Percentiles rank a stretch among this genome's conserved stretches.
Evolutionary conservation across 2,888 invertebrate genomes (phyloP).

Genomic region (Monoplex corrugatus): DNA sequence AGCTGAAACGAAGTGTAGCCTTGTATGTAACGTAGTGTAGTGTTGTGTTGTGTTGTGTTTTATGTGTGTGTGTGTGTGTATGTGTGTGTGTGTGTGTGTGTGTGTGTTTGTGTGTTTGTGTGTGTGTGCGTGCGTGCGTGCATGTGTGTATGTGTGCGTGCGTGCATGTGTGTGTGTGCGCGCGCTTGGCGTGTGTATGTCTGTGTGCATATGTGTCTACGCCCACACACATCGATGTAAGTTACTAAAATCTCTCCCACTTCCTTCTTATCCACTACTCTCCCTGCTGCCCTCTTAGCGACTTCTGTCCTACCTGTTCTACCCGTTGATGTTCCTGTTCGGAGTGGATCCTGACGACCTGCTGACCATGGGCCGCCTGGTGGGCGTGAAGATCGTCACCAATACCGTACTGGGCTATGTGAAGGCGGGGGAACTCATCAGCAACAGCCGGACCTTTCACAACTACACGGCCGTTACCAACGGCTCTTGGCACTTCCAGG

Average conservation of each 20-base stretch:
- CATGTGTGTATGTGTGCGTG: no score
- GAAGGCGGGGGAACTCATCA: conserved; percentile 4
- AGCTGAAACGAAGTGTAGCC: no score
- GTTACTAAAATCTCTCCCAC: neutral
- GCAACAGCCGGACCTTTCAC: conserved; percentile 30
- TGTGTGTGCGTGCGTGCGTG: no score
- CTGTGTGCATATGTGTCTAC: neutral
- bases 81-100: no score
- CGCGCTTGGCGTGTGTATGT: no score
- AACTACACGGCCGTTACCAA: conserved; percentile 54
- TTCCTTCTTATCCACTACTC: neutral
- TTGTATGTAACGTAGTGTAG: no score
- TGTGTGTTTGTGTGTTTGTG: no score
- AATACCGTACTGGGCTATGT: neutral
- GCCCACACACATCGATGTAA: neutral
- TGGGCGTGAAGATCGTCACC: conserved; percentile 28
- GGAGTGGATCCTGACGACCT: neutral
- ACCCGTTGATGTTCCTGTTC: conserved; percentile 12
- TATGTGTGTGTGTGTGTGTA: no score
- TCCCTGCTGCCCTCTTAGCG: neutral
- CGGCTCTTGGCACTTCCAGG: conserved; percentile 56
- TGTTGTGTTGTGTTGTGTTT: no score
- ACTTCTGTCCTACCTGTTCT: conserved; percentile 20
- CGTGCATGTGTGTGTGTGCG: no score
- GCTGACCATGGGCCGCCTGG: conserved; percentile 4